These are phyloP conservation scores for Ophonus ardosiacus DNA, from an alignment of 2,888 invertebrate species.

Conservation along the genomic window DNA sequence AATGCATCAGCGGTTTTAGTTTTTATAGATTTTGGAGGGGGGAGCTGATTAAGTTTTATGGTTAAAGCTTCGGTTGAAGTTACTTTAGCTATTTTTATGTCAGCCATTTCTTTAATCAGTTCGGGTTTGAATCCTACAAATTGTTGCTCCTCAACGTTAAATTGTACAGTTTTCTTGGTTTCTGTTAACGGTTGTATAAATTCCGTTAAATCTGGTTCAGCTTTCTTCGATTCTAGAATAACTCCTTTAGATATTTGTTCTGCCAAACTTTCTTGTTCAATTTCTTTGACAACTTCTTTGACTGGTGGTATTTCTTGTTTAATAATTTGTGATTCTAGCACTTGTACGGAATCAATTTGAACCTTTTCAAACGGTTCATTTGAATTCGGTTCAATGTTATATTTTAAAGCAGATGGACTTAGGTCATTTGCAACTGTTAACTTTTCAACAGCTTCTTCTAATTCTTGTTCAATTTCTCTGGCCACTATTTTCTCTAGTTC, in stretches of 20 bases:
- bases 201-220: background rate
- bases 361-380: conserved; percentile 70
- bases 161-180: background rate
- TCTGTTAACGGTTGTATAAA: background rate
- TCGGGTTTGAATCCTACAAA: conserved; percentile 19
- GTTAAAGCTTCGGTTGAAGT: conserved; percentile 58
- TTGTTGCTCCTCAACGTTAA: conserved; percentile 6
- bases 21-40: conserved; percentile 67
- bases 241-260: background rate
- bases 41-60: conserved; percentile 52
- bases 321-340: conserved; percentile 63
- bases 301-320: conserved; percentile 38
- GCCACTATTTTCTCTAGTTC: conserved; percentile 77
- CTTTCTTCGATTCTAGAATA: background rate
- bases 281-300: conserved; percentile 8
- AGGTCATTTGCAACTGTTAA: conserved; percentile 71
- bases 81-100: conserved; percentile 56
- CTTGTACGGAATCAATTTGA: conserved; percentile 52
- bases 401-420: conserved; percentile 72
- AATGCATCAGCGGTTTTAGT: conserved; percentile 79
- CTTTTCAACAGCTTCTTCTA: conserved; percentile 73
- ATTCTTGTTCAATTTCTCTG: conserved; percentile 70
- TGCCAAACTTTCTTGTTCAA: background rate
- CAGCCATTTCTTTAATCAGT: conserved; percentile 54
- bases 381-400: conserved; percentile 73